Conservation (phyloP, 2,888 invertebrate genomes). For the Tigriopus californicus region DNA sequence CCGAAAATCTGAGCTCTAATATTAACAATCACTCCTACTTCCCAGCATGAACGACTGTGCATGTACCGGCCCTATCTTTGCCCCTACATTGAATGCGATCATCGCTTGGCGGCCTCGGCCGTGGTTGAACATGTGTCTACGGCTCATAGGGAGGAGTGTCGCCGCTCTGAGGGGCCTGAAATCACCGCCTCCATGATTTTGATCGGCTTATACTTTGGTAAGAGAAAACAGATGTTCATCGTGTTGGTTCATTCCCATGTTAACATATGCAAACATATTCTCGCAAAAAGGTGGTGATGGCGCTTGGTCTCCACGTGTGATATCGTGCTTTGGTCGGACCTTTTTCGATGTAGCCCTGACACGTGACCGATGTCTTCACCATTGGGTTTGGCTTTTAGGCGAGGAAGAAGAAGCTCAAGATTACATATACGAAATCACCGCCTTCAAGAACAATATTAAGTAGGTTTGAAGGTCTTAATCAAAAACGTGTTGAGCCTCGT, state of each 20-base stretch:
- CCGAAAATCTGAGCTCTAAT: too few species aligned
- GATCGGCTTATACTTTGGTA: constrained; percentile 10
- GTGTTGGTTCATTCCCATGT: too few species aligned
- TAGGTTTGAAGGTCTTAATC: background rate
- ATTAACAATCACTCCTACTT: too few species aligned
- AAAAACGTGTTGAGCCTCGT: background rate
- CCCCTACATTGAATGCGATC: constrained; percentile 15
- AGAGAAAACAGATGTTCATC: background rate
- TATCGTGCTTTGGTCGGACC: constrained; percentile 9
- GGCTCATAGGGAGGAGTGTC: constrained; percentile 5
- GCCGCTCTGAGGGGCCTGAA: constrained; percentile 10
- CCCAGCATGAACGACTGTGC: constrained; percentile 8
- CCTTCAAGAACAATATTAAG: constrained; percentile 14
- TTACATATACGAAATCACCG: constrained; percentile 15
- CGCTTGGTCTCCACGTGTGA: constrained; percentile 15
- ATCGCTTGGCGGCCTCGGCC: constrained; percentile 1
- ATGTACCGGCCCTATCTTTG: constrained; percentile 7
- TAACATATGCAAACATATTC: too few species aligned
- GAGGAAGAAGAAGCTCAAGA: constrained; percentile 9
- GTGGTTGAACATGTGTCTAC: constrained; percentile 10
- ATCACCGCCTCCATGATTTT: constrained; percentile 14
- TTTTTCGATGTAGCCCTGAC: constrained; percentile 15
- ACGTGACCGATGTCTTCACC: constrained; percentile 9
- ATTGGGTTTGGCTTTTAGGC: constrained; percentile 12
- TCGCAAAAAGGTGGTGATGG: constrained; percentile 1